Evolutionary conservation across 2,888 invertebrate genomes (phyloP).

Genomic region (Arenicola marina): DNA sequence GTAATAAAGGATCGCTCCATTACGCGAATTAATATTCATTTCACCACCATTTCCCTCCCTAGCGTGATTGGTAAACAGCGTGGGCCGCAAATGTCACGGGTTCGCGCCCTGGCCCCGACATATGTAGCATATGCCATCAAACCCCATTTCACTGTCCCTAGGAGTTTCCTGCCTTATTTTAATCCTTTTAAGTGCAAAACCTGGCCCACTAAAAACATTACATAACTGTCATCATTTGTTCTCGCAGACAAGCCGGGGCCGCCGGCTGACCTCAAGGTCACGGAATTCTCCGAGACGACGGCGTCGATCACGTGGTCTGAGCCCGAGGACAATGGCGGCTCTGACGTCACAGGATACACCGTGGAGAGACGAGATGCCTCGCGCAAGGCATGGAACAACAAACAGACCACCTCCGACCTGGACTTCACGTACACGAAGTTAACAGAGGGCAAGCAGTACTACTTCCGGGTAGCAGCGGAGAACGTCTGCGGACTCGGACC

Average conservation of each 20-base stretch:
- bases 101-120: too few species aligned
- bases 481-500: conserved; percentile 76
- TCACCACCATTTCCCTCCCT: too few species aligned
- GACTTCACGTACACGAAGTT: conserved; percentile 14
- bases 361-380: conserved; percentile 35
- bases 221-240: neutral
- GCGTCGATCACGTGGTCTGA: conserved; percentile 46
- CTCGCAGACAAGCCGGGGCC: conserved; percentile 37
- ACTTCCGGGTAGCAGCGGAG: conserved; percentile 30
- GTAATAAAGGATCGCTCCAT: too few species aligned
- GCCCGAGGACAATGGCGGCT: conserved; percentile 30
- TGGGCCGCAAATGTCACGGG: too few species aligned
- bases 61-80: too few species aligned
- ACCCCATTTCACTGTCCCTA: too few species aligned
- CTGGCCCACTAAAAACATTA: too few species aligned
- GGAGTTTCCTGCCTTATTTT: too few species aligned
- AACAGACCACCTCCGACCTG: conserved; percentile 4
- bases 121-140: too few species aligned
- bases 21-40: too few species aligned
- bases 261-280: conserved; percentile 34
- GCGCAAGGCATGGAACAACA: conserved; percentile 16
- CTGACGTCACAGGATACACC: conserved; percentile 36
- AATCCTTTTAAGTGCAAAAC: too few species aligned
- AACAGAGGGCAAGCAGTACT: conserved; percentile 20
- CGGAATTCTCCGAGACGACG: conserved; percentile 24